Conservation (phyloP, 2,888 invertebrate genomes). For the Drosophila affinis region DNA sequence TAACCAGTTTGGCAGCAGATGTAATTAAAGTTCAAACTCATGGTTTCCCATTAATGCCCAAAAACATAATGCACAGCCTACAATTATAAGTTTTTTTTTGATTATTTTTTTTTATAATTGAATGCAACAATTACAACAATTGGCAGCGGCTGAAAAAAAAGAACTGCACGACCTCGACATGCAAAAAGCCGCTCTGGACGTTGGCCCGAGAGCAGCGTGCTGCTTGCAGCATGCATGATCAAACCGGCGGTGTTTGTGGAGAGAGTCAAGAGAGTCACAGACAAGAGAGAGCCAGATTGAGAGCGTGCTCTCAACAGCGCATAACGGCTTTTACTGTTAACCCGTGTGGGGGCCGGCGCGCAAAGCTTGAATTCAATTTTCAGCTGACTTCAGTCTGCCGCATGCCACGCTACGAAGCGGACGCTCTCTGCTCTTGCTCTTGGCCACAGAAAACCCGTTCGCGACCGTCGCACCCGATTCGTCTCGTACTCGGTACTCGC, state of each 20-base stretch:
- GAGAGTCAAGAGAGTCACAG: not conserved
- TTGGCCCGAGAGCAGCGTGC: constrained; percentile 50
- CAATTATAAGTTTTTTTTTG: constrained; percentile 59
- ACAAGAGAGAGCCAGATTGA: constrained; percentile 8
- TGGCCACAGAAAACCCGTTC: constrained; percentile 2
- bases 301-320: constrained; percentile 8
- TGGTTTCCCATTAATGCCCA: constrained; percentile 49
- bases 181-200: constrained; percentile 63
- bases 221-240: constrained; percentile 13
- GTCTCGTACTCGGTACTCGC: constrained; percentile 11
- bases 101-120: constrained; percentile 65
- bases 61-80: constrained; percentile 57
- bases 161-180: constrained; percentile 78
- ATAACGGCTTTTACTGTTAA: constrained; percentile 77
- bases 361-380: constrained; percentile 67
- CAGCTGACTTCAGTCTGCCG: constrained; percentile 80
- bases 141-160: constrained; percentile 40
- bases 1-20: constrained; percentile 17
- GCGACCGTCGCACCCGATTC: constrained; percentile 39
- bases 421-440: constrained; percentile 54
- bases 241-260: constrained; percentile 23
- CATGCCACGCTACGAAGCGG: constrained; percentile 80
- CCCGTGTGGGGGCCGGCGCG: constrained; percentile 46
- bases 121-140: constrained; percentile 59
- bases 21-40: constrained; percentile 75